Evolutionary conservation across 1,140 invertebrate species (phyloP).

Genomic region (Caenorhabditis tropicalis): DNA sequence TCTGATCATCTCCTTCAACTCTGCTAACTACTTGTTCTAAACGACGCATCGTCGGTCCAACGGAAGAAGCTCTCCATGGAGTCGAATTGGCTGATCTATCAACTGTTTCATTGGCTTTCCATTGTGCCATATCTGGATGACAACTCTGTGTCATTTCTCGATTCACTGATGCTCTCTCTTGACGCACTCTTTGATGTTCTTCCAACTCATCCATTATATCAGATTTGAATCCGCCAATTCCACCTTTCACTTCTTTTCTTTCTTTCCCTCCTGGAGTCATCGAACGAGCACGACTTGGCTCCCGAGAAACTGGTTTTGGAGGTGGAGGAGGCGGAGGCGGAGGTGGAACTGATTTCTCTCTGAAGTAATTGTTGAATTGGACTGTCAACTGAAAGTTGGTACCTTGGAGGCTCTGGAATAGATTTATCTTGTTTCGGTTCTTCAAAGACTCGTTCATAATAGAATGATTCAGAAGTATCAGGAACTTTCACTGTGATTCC

Average conservation of each 20-base stretch:
- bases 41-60: slow-evolving; percentile 50
- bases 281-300: slow-evolving; percentile 41
- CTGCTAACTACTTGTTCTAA: slow-evolving; percentile 50
- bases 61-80: slow-evolving; percentile 34
- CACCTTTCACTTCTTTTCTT: slow-evolving; percentile 39
- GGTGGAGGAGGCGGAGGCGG: slow-evolving; percentile 50
- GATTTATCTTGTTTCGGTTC: neutral
- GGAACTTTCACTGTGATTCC: neutral
- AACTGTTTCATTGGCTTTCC: slow-evolving; percentile 42
- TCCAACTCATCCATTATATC: slow-evolving; percentile 48
- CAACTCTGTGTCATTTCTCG: slow-evolving; percentile 52
- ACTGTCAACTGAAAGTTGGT: neutral
- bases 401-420: slow-evolving; percentile 15
- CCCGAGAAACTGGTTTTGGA: slow-evolving; percentile 15
- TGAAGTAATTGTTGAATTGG: neutral
- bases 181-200: slow-evolving; percentile 16
- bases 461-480: slow-evolving; percentile 20
- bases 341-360: slow-evolving; percentile 47
- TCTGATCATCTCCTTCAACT: slow-evolving; percentile 50
- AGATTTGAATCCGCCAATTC: slow-evolving; percentile 26
- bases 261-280: slow-evolving; percentile 23
- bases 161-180: slow-evolving; percentile 47
- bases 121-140: slow-evolving; percentile 52
- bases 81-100: slow-evolving; percentile 37
- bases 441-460: slow-evolving; percentile 18